Evolutionary conservation across 1,140 invertebrate genomes (phyloP).

Genomic region (Ostrea edulis): DNA sequence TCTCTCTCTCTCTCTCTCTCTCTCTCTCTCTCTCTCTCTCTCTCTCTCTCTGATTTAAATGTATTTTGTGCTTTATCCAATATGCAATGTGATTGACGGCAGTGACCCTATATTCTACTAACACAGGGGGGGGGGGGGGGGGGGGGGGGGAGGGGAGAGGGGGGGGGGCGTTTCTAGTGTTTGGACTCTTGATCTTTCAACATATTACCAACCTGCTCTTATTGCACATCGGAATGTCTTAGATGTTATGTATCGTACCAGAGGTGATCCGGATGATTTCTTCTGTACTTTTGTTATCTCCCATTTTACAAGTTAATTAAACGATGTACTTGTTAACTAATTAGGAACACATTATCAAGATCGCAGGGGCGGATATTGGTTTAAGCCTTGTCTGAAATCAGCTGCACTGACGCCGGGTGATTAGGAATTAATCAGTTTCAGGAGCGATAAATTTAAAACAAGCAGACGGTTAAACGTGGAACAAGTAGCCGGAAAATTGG

Average conservation of each 20-base stretch:
- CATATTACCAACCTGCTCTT: neutral
- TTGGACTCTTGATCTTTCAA: too few species aligned
- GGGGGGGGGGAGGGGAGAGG: too few species aligned
- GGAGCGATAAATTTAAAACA: constrained; percentile 6
- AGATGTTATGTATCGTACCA: neutral
- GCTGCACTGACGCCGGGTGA: neutral
- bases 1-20: neutral
- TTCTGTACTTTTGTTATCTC: neutral
- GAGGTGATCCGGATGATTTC: constrained; percentile 2
- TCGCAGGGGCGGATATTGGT: neutral
- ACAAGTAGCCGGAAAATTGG: constrained; percentile 68
- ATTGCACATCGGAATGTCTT: neutral
- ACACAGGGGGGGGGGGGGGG: too few species aligned
- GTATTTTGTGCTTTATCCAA: neutral
- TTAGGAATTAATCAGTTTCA: constrained; percentile 3
- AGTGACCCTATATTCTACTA: too few species aligned
- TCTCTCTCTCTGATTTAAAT: too few species aligned
- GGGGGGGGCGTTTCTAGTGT: too few species aligned
- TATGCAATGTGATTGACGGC: too few species aligned
- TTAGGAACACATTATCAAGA: constrained; percentile 12
- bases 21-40: neutral
- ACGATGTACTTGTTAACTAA: constrained; percentile 11
- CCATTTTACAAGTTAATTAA: neutral
- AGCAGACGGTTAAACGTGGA: constrained; percentile 62
- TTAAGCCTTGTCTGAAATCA: neutral